Percentiles rank a stretch among this genome's conserved stretches.
Evolutionary conservation across 2,888 invertebrate species (phyloP).

Genomic region (Adelognathus sp.): DNA sequence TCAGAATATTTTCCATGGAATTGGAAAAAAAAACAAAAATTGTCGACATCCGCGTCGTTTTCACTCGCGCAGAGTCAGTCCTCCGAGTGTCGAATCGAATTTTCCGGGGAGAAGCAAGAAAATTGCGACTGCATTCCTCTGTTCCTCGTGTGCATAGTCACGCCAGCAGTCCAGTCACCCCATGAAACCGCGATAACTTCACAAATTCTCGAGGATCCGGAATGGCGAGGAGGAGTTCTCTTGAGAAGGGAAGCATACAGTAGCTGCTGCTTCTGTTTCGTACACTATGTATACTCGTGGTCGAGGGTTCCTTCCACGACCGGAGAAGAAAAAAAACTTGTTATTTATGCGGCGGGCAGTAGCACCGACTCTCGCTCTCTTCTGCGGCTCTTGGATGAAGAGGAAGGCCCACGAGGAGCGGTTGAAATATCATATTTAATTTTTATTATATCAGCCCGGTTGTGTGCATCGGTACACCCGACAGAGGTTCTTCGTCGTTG

Average conservation of each 20-base stretch:
- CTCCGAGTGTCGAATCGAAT: neutral
- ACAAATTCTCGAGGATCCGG: slow-evolving; percentile 49
- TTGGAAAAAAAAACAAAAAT: neutral
- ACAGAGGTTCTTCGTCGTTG: slow-evolving; percentile 26
- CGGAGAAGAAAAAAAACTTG: slow-evolving; percentile 63
- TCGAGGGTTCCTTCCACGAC: slow-evolving; percentile 7
- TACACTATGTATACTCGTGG: neutral
- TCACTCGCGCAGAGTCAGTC: neutral
- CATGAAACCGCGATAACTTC: slow-evolving; percentile 59
- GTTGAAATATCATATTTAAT: slow-evolving; percentile 79
- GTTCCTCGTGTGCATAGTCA: slow-evolving; percentile 22
- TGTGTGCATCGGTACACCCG: slow-evolving; percentile 59
- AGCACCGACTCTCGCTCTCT: slow-evolving; percentile 35
- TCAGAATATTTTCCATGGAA: neutral
- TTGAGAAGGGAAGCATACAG: neutral
- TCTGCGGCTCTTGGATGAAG: slow-evolving; percentile 21
- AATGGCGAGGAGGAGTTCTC: neutral
- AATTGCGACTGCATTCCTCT: slow-evolving; percentile 16
- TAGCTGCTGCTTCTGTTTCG: neutral
- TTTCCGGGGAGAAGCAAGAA: neutral
- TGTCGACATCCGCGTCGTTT: neutral
- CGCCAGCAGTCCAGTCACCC: slow-evolving; percentile 34
- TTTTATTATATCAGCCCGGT: slow-evolving; percentile 78
- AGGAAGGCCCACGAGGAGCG: slow-evolving; percentile 52
- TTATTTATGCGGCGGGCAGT: slow-evolving; percentile 71